Base-by-base conservation (phyloP, 2,797 vertebrate genomes). In the Nannoperca australis region DNA sequence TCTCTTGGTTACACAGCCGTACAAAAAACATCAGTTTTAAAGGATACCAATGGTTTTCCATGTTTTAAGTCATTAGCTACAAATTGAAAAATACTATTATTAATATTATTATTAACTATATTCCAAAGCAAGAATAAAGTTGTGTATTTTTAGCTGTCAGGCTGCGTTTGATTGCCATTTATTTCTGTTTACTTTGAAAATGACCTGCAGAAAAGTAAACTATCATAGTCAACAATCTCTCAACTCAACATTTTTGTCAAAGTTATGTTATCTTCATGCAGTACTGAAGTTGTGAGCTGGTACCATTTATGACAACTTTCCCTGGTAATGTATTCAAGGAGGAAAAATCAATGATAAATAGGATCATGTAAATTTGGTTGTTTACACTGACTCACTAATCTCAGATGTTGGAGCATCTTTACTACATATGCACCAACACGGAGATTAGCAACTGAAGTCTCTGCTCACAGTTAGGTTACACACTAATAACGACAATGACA, bases 261-360 rank as follows among this genome's bases (percentile, higher is more conserved):
- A 59, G 63, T 69, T 70, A 5, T 38, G 24, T 44, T 40, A 27
- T 53, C 45, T 64, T 62, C 1, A 51, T 50, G 0, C 38, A 1
- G 54, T 40, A 30, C 30, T 38, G 12, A 55, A 50, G 69, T 55
- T 38, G 27, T 24, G 62, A 69, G 54, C 54, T 51, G 51, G 72
- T 40, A 38, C 18, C 2, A 1, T 44, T 38, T 59, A 63, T 64
- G 30, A 67, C 49, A 32, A n/a, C 42, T 73, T 49, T 69, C 38
- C 17, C 27, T 50, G 42, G 38, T 22, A 30, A 55, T 40, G 38
- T 30, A 34, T 77, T 75, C n/a, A 58, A 75, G 38, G 42, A 38
- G 73, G 51, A 61, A 75, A 70, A 70, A 76, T 73, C 42, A 32
- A 36, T 77, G 51, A 81, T 27, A 24, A 68, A 73, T 14, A 32